Conservation (phyloP, 2,888 invertebrate genomes). For the Hyposoter dolosus region DNA sequence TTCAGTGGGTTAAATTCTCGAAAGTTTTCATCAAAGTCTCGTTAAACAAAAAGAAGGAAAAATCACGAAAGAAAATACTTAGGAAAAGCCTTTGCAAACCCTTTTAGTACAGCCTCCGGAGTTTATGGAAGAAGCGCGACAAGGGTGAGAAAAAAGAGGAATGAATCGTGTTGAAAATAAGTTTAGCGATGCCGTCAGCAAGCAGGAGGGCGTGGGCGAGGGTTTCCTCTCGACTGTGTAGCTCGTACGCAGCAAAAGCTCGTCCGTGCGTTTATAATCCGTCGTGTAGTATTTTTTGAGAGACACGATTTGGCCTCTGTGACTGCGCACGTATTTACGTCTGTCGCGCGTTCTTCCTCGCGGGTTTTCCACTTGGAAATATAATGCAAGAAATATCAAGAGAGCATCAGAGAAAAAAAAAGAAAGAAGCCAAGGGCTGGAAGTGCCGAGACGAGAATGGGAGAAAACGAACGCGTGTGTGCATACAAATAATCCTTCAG, state of each 20-base stretch:
- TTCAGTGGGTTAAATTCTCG: not conserved
- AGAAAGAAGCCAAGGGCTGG: conserved; percentile 27
- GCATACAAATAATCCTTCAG: conserved; percentile 58
- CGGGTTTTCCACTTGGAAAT: conserved; percentile 28
- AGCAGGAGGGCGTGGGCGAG: not conserved
- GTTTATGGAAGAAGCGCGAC: not conserved
- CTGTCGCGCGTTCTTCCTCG: conserved; percentile 52
- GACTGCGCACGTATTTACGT: conserved; percentile 52
- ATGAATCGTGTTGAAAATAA: not conserved
- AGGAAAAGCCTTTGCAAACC: not conserved
- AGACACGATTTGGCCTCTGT: conserved; percentile 28
- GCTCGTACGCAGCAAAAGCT: conserved; percentile 19
- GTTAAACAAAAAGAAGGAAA: not conserved
- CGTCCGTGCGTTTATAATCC: conserved; percentile 43
- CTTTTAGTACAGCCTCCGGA: not conserved
- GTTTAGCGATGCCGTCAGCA: conserved; percentile 14
- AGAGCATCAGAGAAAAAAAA: not conserved
- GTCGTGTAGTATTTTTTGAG: conserved; percentile 23
- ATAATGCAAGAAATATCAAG: conserved; percentile 48
- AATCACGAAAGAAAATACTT: not conserved
- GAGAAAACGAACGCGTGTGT: conserved; percentile 60
- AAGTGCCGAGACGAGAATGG: conserved; percentile 46
- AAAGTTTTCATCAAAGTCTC: not conserved
- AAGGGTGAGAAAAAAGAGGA: not conserved
- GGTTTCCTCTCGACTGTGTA: conserved; percentile 7